Evolutionary conservation across 2,113 vertebrate genomes (phyloP).

Genomic region (Bubo scandiacus): DNA sequence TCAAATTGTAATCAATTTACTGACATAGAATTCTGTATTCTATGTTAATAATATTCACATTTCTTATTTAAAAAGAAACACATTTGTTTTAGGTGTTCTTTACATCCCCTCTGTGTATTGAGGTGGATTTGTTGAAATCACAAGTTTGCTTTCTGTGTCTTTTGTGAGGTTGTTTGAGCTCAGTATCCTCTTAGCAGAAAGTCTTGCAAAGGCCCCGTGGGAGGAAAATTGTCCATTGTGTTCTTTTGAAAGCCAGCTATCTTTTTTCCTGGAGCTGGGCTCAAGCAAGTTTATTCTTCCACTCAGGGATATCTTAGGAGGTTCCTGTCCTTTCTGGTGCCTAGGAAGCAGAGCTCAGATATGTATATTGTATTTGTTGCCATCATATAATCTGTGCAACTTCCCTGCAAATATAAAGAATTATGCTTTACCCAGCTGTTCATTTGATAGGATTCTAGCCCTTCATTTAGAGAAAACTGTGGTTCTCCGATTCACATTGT

Average conservation of each 20-base stretch:
- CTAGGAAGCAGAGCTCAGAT: constrained; percentile 42
- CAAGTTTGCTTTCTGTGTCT: neutral
- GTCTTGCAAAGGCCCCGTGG: neutral
- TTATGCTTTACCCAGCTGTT: constrained; percentile 3
- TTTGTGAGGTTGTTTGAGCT: constrained; percentile 24
- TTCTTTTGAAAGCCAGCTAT: constrained; percentile 37
- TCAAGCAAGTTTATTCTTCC: constrained; percentile 53
- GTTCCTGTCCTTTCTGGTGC: constrained; percentile 42
- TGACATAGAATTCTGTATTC: neutral
- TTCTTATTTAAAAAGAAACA: neutral
- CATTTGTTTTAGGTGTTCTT: neutral
- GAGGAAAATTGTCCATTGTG: constrained; percentile 54
- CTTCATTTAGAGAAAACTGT: constrained; percentile 16
- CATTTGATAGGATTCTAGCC: constrained; percentile 30
- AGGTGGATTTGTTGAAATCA: neutral
- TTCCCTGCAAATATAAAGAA: constrained; percentile 38
- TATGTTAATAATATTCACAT: neutral
- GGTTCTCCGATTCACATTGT: constrained; percentile 20
- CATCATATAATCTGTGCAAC: constrained; percentile 22
- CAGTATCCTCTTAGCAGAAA: constrained; percentile 19
- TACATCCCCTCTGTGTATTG: neutral
- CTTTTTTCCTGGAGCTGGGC: constrained; percentile 41
- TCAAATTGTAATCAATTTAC: neutral
- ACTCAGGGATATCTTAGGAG: constrained; percentile 44
- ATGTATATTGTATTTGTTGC: constrained; percentile 28